A percentile compares a stretch with the other conserved stretches of the same genome.
These are phyloP conservation scores for Pocillopora damicornis DNA, from an alignment of 64 coral and sea anemone genomes.

Conservation along the genomic window DNA sequence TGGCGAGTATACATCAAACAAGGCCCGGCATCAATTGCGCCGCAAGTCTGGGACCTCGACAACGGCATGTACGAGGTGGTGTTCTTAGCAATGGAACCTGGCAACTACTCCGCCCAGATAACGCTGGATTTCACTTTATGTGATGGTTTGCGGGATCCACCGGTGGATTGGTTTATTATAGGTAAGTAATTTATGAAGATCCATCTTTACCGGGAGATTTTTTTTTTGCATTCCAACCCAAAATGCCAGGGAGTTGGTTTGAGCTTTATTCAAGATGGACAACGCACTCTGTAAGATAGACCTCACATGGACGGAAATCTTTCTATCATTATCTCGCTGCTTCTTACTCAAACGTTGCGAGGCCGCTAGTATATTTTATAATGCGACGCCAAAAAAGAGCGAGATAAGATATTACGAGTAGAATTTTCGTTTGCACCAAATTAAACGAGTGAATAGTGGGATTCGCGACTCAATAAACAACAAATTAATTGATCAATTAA, in stretches of 20 bases:
- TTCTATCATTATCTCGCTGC: no score
- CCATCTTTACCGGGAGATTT: background rate
- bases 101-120: conserved; percentile 59
- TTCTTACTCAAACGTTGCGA: no score
- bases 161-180: conserved; percentile 69
- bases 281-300: no score
- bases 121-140: conserved; percentile 76
- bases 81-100: conserved; percentile 62
- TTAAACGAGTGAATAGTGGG: no score
- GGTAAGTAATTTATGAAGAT: conserved; percentile 29
- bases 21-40: conserved; percentile 83
- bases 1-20: conserved; percentile 82
- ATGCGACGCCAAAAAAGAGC: no score
- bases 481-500: no score
- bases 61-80: conserved; percentile 85
- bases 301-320: no score
- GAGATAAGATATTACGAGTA: no score
- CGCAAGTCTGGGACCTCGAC: conserved; percentile 55
- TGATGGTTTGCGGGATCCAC: conserved; percentile 67
- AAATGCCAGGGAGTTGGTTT: background rate
- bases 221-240: background rate
- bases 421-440: no score
- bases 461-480: no score
- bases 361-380: no score
- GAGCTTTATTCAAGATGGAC: no score